These are phyloP conservation scores for Buphagus erythrorhynchus DNA, from an alignment of 2,797 vertebrate species.

Conservation along the genomic window DNA sequence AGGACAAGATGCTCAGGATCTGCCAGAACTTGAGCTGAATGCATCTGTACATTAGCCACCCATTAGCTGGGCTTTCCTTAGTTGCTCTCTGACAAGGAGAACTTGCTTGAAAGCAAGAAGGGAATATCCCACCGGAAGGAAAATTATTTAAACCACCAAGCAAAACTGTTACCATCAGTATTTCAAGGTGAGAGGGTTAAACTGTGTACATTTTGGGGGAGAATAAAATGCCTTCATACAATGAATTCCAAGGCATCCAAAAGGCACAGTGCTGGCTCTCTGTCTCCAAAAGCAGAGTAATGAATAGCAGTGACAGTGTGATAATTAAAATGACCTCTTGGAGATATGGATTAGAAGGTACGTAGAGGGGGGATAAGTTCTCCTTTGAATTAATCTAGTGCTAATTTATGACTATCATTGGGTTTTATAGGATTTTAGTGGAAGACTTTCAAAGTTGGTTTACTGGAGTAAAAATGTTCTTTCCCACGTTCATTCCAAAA, in stretches of 20 bases:
- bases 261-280: slow-evolving; percentile 41
- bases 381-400: slow-evolving; percentile 60
- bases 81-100: not conserved
- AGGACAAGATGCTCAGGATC: not conserved
- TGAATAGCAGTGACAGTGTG: slow-evolving; percentile 72
- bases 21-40: not conserved
- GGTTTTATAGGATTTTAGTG: slow-evolving; percentile 48
- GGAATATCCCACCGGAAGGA: not conserved
- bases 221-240: slow-evolving; percentile 58
- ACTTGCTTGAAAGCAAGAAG: not conserved
- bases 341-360: slow-evolving; percentile 74
- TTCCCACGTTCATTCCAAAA: slow-evolving; percentile 51
- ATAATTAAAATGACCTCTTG: slow-evolving; percentile 79
- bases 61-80: not conserved
- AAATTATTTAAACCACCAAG: not conserved
- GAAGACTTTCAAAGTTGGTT: slow-evolving; percentile 66
- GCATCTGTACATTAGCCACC: not conserved
- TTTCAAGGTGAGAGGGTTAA: slow-evolving; percentile 57
- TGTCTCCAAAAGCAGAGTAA: slow-evolving; percentile 63
- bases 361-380: not conserved
- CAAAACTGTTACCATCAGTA: not conserved
- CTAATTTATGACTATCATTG: slow-evolving; percentile 58
- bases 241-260: slow-evolving; percentile 65
- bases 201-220: slow-evolving; percentile 8
- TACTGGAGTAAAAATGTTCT: slow-evolving; percentile 15